phyloP scores from a whole-genome alignment of 2,797 vertebrate species.

The Miopithecus talapoin region DNA sequence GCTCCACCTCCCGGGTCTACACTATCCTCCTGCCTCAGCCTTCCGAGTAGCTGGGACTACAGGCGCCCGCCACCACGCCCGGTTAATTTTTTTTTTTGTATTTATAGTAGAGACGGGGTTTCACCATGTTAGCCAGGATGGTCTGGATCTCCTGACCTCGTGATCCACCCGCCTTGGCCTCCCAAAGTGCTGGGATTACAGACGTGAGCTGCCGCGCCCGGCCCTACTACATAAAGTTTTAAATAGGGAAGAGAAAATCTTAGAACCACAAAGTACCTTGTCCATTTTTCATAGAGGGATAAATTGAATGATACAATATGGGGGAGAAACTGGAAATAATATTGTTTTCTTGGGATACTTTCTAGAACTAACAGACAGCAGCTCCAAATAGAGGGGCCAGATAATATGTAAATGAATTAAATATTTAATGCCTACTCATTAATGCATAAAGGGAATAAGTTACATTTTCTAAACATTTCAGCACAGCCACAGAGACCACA shows the following conservation, averaged over 20 bases:
- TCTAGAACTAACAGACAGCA: conserved; percentile 6
- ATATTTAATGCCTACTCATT: background rate
- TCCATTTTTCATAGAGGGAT: background rate
- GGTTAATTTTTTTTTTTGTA: no score
- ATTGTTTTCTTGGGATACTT: background rate
- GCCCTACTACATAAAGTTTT: background rate
- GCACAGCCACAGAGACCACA: background rate
- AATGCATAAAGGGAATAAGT: conserved; percentile 23
- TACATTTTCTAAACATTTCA: conserved; percentile 35
- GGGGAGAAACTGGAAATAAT: background rate
- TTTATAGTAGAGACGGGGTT: no score
- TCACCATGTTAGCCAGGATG: no score
- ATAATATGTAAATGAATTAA: background rate
- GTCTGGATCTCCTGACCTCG: no score
- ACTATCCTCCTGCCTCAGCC: no score
- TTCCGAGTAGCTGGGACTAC: no score
- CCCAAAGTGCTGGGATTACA: no score
- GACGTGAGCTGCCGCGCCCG: no score
- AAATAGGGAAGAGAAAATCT: background rate
- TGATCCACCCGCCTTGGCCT: no score
- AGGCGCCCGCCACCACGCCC: no score
- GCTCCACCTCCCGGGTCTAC: no score
- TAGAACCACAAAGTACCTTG: background rate
- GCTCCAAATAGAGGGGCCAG: background rate
- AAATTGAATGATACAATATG: background rate